Evolutionary conservation across 2,888 invertebrate genomes (phyloP), one percentile per base, ranked within the genome.

Genomic region (Hyalella azteca): DNA sequence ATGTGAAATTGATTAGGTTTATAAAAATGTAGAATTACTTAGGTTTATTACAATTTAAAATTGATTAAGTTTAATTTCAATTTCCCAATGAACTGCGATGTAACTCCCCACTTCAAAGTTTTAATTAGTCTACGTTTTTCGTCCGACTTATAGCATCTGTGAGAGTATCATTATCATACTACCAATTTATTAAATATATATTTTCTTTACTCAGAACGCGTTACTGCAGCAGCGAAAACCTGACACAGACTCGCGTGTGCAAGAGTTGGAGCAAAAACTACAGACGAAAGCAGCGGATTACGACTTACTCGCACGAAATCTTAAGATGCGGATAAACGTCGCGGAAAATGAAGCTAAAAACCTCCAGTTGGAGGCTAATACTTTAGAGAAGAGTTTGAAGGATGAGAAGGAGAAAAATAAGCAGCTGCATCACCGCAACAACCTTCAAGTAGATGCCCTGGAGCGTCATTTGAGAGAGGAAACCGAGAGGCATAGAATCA

Each of bases 401-500:
- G 81, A 81, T 11, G 81, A 79, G 78, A 79, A 73, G 29, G 82
- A 83, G 49, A 83, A 73, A 59, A 29, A 32, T 50, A 77, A 77
- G 36, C 79, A 79, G 60, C 60, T 81, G 9, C 41, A 54, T 32
- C 73, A 79, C 36, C 41, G 73, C 19, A 79, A 73, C 73, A 75
- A 41, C 1, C 79, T 78, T 39, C 79, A 81, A 60, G 78, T 78
- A 32, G 73, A 73, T 40, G 82, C 77, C 13, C 78, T 79, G 0
- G 81, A 83, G 78, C 73, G 78, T 39, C 75, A 78, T 22, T 48
- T 83, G 66, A 45, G 79, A 32, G 82, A 83, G n/a, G 82, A 81
- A 59, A 75, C 60, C 29, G 81, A 83, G 41, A 73, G 73, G 32
- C 50, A 59, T 59, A 78, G 75, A 26, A 79, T 60, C 32, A 73